Percentiles rank a stretch among this genome's conserved stretches.
Conservation (phyloP, 2,113 vertebrate species). For the Saccopteryx bilineata region DNA sequence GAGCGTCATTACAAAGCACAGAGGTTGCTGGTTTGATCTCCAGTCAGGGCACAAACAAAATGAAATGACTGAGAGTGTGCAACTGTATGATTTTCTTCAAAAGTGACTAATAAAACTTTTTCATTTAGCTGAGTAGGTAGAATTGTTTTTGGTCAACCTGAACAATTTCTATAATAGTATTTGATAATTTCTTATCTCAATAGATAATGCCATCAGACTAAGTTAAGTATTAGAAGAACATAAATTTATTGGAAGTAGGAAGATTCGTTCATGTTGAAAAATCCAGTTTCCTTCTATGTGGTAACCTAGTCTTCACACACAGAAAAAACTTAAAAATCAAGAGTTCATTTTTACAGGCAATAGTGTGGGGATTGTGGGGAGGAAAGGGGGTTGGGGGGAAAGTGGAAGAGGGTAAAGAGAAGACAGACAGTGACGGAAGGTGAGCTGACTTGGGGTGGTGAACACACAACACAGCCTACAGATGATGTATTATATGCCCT, state of each 20-base stretch:
- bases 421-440: too few species aligned
- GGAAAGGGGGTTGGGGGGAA: too few species aligned
- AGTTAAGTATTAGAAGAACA: constrained; percentile 34
- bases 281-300: constrained; percentile 44
- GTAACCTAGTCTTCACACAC: constrained; percentile 55
- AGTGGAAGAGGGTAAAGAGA: too few species aligned
- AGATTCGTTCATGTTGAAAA: constrained; percentile 63
- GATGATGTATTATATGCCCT: too few species aligned
- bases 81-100: constrained; percentile 52
- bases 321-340: constrained; percentile 45
- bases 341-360: neutral
- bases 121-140: constrained; percentile 72
- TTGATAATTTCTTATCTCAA: constrained; percentile 75
- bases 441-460: too few species aligned
- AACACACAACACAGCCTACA: too few species aligned
- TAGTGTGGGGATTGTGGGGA: too few species aligned
- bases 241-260: neutral
- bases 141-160: constrained; percentile 78
- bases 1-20: too few species aligned
- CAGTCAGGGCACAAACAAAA: too few species aligned
- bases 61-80: constrained; percentile 56
- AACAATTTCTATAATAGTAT: constrained; percentile 78
- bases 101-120: constrained; percentile 76
- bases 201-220: constrained; percentile 74
- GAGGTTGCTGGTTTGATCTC: too few species aligned